Conservation (phyloP, 92 coral and sea anemone genomes). For the Metridium senile region DNA sequence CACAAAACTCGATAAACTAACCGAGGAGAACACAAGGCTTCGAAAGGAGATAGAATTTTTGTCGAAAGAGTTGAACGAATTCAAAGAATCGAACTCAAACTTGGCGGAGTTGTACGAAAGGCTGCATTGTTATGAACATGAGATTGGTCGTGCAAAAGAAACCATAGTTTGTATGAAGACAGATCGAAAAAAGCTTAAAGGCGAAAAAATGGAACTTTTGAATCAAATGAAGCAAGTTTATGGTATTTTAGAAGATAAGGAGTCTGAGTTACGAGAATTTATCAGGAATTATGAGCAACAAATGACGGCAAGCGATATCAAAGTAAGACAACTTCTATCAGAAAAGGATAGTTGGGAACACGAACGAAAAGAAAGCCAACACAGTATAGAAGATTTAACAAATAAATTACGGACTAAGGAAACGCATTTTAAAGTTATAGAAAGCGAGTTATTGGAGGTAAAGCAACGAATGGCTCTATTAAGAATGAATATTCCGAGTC, state of each 20-base stretch:
- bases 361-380: constrained; percentile 51
- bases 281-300: constrained; percentile 89
- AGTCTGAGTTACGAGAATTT: constrained; percentile 88
- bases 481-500: constrained; percentile 39
- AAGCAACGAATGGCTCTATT: constrained; percentile 65
- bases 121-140: constrained; percentile 90
- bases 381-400: constrained; percentile 56
- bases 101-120: constrained; percentile 84
- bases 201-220: constrained; percentile 82
- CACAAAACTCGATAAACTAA: constrained; percentile 49
- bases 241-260: constrained; percentile 89
- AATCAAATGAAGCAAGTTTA: constrained; percentile 93
- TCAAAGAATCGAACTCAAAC: constrained; percentile 78
- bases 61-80: constrained; percentile 68
- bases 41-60: constrained; percentile 84
- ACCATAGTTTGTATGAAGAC: constrained; percentile 90
- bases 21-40: constrained; percentile 76
- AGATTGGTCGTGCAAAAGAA: constrained; percentile 91
- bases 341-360: constrained; percentile 64
- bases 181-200: constrained; percentile 88
- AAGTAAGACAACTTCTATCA: constrained; percentile 51
- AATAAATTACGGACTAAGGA: constrained; percentile 77
- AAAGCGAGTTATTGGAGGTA: constrained; percentile 69
- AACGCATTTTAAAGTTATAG: constrained; percentile 65
- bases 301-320: constrained; percentile 81